Conservation (phyloP, 2,888 invertebrate species). For the Didymodactylos carnosus region DNA sequence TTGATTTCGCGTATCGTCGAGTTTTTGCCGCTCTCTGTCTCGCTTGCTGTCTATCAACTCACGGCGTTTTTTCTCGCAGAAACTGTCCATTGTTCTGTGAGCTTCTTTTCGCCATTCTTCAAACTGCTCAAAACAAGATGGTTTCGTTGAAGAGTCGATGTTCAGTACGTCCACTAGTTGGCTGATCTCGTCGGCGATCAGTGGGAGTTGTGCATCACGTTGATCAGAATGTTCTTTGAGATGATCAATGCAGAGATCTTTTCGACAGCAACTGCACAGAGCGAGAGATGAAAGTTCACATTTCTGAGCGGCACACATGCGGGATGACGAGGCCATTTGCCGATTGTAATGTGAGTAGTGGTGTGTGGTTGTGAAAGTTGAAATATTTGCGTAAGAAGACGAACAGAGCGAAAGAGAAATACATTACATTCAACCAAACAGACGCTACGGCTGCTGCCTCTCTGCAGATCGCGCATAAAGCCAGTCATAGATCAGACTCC, state of each 20-base stretch:
- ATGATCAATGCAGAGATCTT: neutral
- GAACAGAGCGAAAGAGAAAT: no score
- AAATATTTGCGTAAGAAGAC: no score
- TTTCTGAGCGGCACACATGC: neutral
- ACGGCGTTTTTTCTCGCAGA: neutral
- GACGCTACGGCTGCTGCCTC: no score
- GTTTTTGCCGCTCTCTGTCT: no score
- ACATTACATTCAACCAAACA: no score
- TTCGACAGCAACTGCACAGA: neutral
- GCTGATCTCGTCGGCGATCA: neutral
- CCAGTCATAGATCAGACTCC: no score
- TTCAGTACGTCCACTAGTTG: neutral
- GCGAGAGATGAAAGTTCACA: neutral
- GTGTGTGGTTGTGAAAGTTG: no score
- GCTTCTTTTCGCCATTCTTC: neutral
- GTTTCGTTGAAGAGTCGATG: neutral
- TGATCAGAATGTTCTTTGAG: neutral
- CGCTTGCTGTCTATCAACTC: neutral
- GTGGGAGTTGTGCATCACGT: neutral
- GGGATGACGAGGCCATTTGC: neutral
- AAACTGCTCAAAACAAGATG: neutral
- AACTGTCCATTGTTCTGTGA: neutral
- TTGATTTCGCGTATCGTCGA: neutral
- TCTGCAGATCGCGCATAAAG: no score
- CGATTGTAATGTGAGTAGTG: no score